Evolutionary conservation across 2,113 vertebrate genomes (phyloP), one percentile per base, ranked within the genome.

Genomic region (Marcusenius ussheri): DNA sequence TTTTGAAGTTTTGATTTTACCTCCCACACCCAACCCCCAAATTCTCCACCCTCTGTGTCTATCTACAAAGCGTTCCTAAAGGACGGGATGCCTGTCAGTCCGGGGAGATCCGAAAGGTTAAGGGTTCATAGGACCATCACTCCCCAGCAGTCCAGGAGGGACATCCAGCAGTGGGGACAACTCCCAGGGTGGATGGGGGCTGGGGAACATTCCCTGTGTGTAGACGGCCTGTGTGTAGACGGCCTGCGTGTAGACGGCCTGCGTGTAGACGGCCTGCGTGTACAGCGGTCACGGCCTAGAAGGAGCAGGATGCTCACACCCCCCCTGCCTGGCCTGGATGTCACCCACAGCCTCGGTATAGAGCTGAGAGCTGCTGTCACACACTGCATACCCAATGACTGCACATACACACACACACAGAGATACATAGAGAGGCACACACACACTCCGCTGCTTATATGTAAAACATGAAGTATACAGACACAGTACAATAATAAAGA

Each of bases 321-420:
- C 56, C 53, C 56, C 7, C 5, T 0, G 56, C 56, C 21, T 13
- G 47, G n/a, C 27, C 35, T 89, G 58, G 21, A 56, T 50, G 9
- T 46, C 83, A 35, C 74, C 58, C 27, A 45, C 90, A 31, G 2
- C 6, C 27, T 89, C 87, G 27, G n/a, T 90, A 88, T 42, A 83
- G 51, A 0, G 50, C 62, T 89, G 89, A 88, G 88, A 42, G 90
- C 21, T 83, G 89, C 74, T 62, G 86, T 74, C 89, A 90, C 56
- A n/a, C 9, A 74, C 51, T 87, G 53, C 77, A 74, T 47, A 49
- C 2, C 50, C 74, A 90, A 58, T 83, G 85, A 83, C 88, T 47
- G 86, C 84, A 45, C 17, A 47, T 86, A 21, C 17, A 3, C 8
- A 58, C 56, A 58, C 21, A 58, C 87, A 45, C 27, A 89, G 85